Evolutionary conservation across 2,113 vertebrate species (phyloP).

Genomic region (Ciconia maguari): DNA sequence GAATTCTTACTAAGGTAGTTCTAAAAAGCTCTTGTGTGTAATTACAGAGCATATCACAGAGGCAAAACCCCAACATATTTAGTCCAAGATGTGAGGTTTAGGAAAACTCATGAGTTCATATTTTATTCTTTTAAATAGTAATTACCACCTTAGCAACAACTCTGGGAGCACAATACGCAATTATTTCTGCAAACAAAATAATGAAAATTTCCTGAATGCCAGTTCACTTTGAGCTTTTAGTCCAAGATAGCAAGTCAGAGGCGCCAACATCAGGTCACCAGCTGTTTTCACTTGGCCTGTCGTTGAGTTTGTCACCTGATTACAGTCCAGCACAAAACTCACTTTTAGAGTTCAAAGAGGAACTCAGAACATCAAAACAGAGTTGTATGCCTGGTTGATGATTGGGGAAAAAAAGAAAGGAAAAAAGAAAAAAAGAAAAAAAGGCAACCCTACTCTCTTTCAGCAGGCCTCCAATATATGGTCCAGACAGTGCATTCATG

Average conservation of each 20-base stretch:
- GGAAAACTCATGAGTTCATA: background rate
- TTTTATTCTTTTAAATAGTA: background rate
- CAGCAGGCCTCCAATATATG: background rate
- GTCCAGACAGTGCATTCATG: background rate
- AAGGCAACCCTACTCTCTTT: background rate
- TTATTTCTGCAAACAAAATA: slow-evolving; percentile 1
- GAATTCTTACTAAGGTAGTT: background rate
- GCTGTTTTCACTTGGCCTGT: background rate
- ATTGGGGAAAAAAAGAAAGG: rapidly evolving
- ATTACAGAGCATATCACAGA: background rate
- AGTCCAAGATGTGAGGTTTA: background rate
- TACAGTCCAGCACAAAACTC: background rate
- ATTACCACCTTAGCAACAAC: background rate
- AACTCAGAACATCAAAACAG: background rate
- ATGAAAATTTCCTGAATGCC: background rate
- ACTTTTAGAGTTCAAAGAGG: background rate
- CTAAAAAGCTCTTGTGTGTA: background rate
- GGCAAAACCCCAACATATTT: background rate
- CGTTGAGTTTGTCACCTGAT: background rate
- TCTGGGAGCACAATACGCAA: background rate
- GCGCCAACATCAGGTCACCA: background rate
- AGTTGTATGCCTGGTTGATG: background rate
- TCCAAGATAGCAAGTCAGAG: background rate
- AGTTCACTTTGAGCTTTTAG: background rate
- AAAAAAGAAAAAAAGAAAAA: background rate